Base-by-base conservation (phyloP, 2,113 vertebrate genomes). In the Orycteropus afer region DNA sequence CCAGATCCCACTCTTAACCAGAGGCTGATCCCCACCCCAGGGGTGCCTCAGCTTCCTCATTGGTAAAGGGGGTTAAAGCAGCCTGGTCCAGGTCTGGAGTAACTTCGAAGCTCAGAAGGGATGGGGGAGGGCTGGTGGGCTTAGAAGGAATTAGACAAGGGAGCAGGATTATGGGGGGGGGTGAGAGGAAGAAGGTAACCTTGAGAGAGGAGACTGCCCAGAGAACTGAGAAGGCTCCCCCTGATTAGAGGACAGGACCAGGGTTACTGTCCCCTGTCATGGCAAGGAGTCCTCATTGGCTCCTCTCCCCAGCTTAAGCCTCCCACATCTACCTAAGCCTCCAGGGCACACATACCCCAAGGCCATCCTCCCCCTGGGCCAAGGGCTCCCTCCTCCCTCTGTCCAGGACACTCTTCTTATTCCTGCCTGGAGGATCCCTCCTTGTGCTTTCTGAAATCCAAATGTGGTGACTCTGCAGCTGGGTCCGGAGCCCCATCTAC, bases 111-210 rank as follows among this genome's bases (percentile, higher is more conserved):
- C 89, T 90, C 86, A 78, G 42, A 34, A 55, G 45, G 93, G 57
- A 37, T 6, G 71, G 32, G 22, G 76, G 78, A n/a, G 37, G 87
- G 37, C 42, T 71, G 93, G 59, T 0, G 1, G 14, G 93, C 92
- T 95, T 96, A 94, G 7, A 2, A 3, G 57, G 93, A 86, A 91
- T 93, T 90, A 96, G 63, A 37, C 45, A 49, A 53, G 63, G 14
- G 78, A 76, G 63, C 37, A 61, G 93, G 86, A 91, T 91, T 92
- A 93, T 5, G 37, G 4, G 27, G 42, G 20, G 74, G n/a, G 25
- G 23, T 69, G n/a, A 69, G 67, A 37, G n/a, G 67, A 15, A n/a
- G 67, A 15, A n/a, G 83, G 42, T 87, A 82, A 86, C 78, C 90
- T 95, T 90, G 69, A 92, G 49, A 90, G 57, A 78, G 76, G 86